Percentiles rank a stretch among this genome's conserved stretches.
Conservation (phyloP, 1,140 invertebrate species). For the Danaus plexippus region DNA sequence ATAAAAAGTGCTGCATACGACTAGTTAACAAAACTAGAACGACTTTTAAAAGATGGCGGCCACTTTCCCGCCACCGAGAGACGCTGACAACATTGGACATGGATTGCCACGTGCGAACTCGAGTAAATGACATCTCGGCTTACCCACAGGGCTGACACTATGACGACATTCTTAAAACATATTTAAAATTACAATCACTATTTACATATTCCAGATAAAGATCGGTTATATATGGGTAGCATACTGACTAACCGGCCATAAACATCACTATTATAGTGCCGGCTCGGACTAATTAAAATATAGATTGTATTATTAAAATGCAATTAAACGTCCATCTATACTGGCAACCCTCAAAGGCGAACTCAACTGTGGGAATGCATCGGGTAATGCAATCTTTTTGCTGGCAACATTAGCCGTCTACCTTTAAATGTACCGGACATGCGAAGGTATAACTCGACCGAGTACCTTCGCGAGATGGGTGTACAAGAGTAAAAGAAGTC, state of each 20-base stretch:
- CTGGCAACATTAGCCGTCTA: slow-evolving; percentile 37
- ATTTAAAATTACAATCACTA: background rate
- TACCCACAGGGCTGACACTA: slow-evolving; percentile 13
- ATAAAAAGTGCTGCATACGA: slow-evolving; percentile 20
- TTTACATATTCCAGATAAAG: too few relatives aligned
- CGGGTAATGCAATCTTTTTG: slow-evolving; percentile 59
- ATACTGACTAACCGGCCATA: too few relatives aligned
- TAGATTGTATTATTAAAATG: slow-evolving; percentile 28
- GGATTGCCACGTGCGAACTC: slow-evolving; percentile 44
- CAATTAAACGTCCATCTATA: slow-evolving; percentile 31
- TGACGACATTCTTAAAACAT: background rate
- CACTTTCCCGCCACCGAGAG: slow-evolving; percentile 32
- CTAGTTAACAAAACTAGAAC: slow-evolving; percentile 35
- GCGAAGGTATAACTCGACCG: slow-evolving; percentile 31
- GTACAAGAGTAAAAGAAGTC: too few relatives aligned
- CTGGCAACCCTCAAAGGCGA: slow-evolving; percentile 28
- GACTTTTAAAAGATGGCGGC: slow-evolving; percentile 51
- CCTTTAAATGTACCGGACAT: slow-evolving; percentile 40
- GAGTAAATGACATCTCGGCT: slow-evolving; percentile 35
- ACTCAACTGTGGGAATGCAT: slow-evolving; percentile 54
- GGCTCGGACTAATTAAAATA: slow-evolving; percentile 5
- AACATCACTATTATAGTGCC: too few relatives aligned
- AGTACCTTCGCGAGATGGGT: too few relatives aligned
- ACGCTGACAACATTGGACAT: slow-evolving; percentile 42
- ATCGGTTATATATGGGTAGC: slow-evolving; percentile 6